Base-by-base conservation (phyloP, 1,140 invertebrate species). In the Papilio machaon region DNA sequence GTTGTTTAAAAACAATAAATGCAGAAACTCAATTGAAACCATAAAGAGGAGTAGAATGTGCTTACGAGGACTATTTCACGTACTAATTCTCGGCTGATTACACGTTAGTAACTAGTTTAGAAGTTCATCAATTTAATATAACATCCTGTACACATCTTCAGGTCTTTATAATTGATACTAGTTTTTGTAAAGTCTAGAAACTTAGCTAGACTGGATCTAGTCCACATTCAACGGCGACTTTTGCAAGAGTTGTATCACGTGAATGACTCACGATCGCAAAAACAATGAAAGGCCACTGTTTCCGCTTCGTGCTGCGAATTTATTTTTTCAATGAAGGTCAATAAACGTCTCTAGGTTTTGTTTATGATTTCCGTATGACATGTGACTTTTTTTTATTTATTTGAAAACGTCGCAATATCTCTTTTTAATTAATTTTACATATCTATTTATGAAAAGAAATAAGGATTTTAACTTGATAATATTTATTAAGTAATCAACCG, bases 301-400 rank as follows among this genome's bases (percentile, higher is more conserved):
- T 67, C 64, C 64, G 64, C 64, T 67, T 30, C 64, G 64, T 67
- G 64, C 64, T 67, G 64, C 64, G 64, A 67, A 67, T 67, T 67
- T 67, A 67, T 67, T 67, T 67, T 60, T 67, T 30, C 15, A 67
- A 67, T 67, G 64, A 67, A 67, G 64, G 64, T 67, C 64, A 67
- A 67, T 67, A 67, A 67, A 67, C 64, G 64, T 67, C 23, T 67
- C 30, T 67, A 67, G 9, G 15, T 67, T 23, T 67, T 67, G 23
- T 67, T 67, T 35, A 67, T 67, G 30, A 30, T 35, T 67, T 67
- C 64, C 64, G 35, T 67, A 3, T 67, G 19, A 2, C 23, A 67
- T 35, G 23, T 67, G 64, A 67, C 64, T 35, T 67, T 67, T 64
- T 64, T 30, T 64, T 64, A 30, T 64, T 64, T 30, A 23, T n/a